Base-by-base conservation (phyloP, 2,113 vertebrate genomes). In the Vimba vimba region DNA sequence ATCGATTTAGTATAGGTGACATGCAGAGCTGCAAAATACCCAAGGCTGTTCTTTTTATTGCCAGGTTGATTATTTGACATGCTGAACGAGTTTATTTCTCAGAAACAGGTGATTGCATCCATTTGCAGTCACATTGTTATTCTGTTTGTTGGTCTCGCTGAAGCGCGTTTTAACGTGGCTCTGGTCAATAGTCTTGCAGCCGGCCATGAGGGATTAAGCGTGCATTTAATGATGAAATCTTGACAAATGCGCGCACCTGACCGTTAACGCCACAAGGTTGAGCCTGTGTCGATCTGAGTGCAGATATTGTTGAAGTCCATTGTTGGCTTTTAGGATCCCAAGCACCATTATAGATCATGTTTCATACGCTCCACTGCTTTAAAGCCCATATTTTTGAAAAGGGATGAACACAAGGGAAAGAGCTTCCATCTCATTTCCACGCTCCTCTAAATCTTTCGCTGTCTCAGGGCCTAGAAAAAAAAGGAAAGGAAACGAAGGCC, bases 381-480 rank as follows among this genome's bases (percentile, higher is more conserved):
- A 83, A 85, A 90, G 92, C 86, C 91, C 90, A 91, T 92, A 90
- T 93, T 92, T 94, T 17, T 89, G 89, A 88, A 93, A 93, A 92
- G 87, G 86, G 85, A 69, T 71, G 87, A 88, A 68, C 94, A 91
- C 90, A 50, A 87, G 94, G 92, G 93, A 94, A 88, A 87, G 79
- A 52, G 33, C 73, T 89, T 93, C 88, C 89, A 90, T 86, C 71
- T 91, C 83, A 91, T 89, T 92, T 94, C 91, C 93, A 86, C 87
- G 71, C 69, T 91, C 90, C 92, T 92, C 91, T 93, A 93, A 93
- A 94, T 94, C 93, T 94, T 92, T 85, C 82, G 85, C 87, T 89
- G 90, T 93, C 90, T 93, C 43, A 62, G 69, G 62, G 45, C 60
- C 78, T 52, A 79, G 64, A 87, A 15, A 62, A 62, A 52, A 27